phyloP scores from a whole-genome alignment of 2,888 invertebrate genomes.

The Lasioglossum morio region DNA sequence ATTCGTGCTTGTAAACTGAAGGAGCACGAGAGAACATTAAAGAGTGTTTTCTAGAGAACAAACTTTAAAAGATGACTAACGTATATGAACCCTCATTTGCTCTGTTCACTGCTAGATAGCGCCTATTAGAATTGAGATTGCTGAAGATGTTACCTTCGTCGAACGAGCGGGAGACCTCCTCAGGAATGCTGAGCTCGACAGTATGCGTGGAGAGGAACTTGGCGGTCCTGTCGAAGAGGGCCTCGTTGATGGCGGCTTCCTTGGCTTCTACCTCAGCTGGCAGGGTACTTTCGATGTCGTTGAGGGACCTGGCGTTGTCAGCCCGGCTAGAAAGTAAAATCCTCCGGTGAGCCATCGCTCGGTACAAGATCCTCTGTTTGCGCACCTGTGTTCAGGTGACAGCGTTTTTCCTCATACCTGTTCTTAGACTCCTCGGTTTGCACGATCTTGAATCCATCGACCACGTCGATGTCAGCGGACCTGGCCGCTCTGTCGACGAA shows the following conservation, averaged over 20 bases:
- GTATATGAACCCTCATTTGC: no score
- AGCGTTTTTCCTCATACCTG: conserved; percentile 76
- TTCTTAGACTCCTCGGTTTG: conserved; percentile 84
- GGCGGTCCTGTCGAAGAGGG: conserved; percentile 90
- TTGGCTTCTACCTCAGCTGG: conserved; percentile 91
- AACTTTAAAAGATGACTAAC: not conserved
- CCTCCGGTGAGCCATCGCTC: not conserved
- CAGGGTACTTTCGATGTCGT: conserved; percentile 87
- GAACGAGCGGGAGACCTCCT: conserved; percentile 91
- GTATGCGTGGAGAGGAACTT: conserved; percentile 92
- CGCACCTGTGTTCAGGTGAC: not conserved
- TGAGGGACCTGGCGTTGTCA: conserved; percentile 86
- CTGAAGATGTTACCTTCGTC: conserved; percentile 89
- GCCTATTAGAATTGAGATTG: no score
- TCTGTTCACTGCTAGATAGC: no score
- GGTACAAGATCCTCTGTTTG: not conserved
- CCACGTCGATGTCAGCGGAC: conserved; percentile 85
- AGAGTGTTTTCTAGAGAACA: not conserved
- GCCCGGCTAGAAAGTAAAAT: conserved; percentile 79
- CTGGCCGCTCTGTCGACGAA: conserved; percentile 91
- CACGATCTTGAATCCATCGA: conserved; percentile 85
- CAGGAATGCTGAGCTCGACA: conserved; percentile 92
- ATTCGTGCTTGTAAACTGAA: not conserved
- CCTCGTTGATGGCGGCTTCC: conserved; percentile 90
- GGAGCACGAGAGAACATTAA: not conserved